Evolutionary conservation across 2,888 invertebrate species (phyloP), one percentile per base, ranked within the genome.

Genomic region (Marronus borbonicus): DNA sequence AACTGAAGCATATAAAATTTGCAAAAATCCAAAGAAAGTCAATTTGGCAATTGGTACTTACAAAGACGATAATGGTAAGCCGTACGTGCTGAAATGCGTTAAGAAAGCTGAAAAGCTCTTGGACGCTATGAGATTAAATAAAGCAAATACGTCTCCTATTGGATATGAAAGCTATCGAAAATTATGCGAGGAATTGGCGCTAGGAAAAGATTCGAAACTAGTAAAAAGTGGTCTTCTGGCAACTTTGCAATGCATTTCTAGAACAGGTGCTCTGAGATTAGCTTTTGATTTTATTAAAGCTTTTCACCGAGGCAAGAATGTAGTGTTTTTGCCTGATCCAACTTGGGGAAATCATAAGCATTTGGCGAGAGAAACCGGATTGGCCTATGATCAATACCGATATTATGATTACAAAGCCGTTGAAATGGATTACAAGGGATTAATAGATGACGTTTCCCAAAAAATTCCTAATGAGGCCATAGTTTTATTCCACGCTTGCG

Each of bases 401-500:
- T 94, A 94, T 85, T 94, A 93, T 86, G 92, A 94, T 83, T 90
- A 92, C 4, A 90, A 89, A 76, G 93, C 92, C 0, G 92, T 92
- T 85, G 92, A 92, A 10, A 91, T 94, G 84, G 93, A 94, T 86
- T 92, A 92, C 85, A 87, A 89, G 68, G 93, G 93, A 65, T 90
- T 92, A 50, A 82, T 93, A 69, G 91, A 92, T 81, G 93, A 93
- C 85, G 90, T 93, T 79, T 85, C 76, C 3, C 89, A 97, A 96
- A 96, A 96, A 92, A 97, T 98, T 62, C 98, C 98, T 0, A 94
- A 96, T 85, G 94, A 93, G 70, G 95, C 98, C 0, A 93, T 98
- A 10, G 94, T 99, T 83, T 89, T 99, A 78, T 89, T 99, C 52
- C 99, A 99, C 88, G 98, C 98, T 0, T 99, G 98, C 89, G 98